Conservation (phyloP, 2,888 invertebrate genomes). For the Diarsia dahlii region DNA sequence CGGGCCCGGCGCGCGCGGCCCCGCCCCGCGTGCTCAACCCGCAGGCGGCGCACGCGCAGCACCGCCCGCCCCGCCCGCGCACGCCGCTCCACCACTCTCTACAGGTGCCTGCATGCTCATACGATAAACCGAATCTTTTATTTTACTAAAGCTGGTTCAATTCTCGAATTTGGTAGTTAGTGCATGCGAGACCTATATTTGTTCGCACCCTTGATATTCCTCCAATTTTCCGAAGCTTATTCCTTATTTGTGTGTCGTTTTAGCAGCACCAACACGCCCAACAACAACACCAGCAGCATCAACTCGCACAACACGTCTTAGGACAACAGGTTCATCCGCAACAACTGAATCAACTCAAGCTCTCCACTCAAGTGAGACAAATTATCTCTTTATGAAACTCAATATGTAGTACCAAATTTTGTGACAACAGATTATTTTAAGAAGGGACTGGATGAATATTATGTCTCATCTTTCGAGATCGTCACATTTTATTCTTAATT, state of each 20-base stretch:
- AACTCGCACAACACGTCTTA: conserved; percentile 79
- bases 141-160: not conserved
- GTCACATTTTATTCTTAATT: not conserved
- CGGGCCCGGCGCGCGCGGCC: conserved; percentile 50
- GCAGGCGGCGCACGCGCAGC: conserved; percentile 78
- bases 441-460: not conserved
- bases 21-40: conserved; percentile 82
- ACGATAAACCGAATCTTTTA: conserved; percentile 19
- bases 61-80: conserved; percentile 78
- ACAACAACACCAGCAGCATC: conserved; percentile 76
- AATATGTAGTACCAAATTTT: conserved; percentile 1
- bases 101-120: conserved; percentile 68
- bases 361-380: conserved; percentile 79
- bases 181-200: conserved; percentile 42
- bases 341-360: conserved; percentile 83
- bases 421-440: not conserved
- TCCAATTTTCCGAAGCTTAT: conserved; percentile 45
- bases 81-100: conserved; percentile 74
- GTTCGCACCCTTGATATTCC: conserved; percentile 13
- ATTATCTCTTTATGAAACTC: conserved; percentile 24
- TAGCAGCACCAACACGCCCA: conserved; percentile 66
- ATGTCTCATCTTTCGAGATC: not conserved
- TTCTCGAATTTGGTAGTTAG: conserved; percentile 33
- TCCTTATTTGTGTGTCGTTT: conserved; percentile 47
- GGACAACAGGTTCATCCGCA: conserved; percentile 80